phyloP scores from a whole-genome alignment of 2,797 vertebrate genomes.

The Eospalax fontanierii region DNA sequence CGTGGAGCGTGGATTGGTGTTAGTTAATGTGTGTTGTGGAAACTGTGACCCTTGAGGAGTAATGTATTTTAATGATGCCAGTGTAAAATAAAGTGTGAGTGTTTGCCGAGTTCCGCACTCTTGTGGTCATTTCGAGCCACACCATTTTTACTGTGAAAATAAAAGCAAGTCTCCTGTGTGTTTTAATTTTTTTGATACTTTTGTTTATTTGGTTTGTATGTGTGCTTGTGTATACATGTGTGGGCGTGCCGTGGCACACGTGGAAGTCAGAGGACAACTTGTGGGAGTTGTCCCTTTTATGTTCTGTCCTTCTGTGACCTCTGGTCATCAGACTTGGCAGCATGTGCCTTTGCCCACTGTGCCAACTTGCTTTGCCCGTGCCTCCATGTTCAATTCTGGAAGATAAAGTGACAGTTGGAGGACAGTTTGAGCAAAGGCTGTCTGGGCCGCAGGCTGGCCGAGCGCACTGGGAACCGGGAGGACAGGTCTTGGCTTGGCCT shows the following conservation, averaged over 20 bases:
- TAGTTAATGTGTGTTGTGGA: conserved; percentile 76
- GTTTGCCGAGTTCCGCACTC: conserved; percentile 56
- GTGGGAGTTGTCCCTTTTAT: not conserved
- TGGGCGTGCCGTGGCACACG: not conserved
- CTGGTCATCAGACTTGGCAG: not conserved
- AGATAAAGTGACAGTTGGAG: not conserved
- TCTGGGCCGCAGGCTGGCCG: not conserved
- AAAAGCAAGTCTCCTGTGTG: conserved; percentile 75
- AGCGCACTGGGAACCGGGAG: not conserved
- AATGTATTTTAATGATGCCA: conserved; percentile 59
- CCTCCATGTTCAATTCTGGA: not conserved
- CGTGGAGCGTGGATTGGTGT: not conserved
- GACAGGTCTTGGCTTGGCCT: not conserved
- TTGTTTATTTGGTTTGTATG: not conserved
- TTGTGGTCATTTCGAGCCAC: conserved; percentile 79
- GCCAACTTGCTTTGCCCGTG: not conserved
- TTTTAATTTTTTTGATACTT: not conserved
- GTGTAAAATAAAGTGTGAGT: conserved; percentile 74
- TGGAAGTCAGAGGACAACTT: not conserved
- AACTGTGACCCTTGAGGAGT: conserved; percentile 68
- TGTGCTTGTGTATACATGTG: not conserved
- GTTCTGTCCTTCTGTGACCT: too few relatives aligned
- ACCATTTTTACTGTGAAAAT: conserved; percentile 86
- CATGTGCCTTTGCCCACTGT: not conserved
- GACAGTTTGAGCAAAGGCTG: too few relatives aligned